These are phyloP conservation scores for Morpho deidamia DNA, from an alignment of 2,888 invertebrate species.

Conservation along the genomic window DNA sequence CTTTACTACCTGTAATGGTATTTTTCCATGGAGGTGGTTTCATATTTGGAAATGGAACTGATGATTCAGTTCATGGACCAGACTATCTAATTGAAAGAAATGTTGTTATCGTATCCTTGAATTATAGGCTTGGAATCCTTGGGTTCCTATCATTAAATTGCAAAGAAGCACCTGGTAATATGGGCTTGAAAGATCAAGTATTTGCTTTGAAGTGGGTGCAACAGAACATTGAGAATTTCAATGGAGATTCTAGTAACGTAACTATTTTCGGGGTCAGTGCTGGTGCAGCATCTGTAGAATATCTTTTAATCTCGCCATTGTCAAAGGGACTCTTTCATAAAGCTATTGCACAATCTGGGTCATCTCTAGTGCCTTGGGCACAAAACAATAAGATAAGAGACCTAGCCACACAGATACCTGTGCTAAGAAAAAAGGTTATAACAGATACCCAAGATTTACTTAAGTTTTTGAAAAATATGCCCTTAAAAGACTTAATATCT, in stretches of 20 bases:
- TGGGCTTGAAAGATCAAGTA: conserved; percentile 75
- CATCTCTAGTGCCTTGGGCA: conserved; percentile 69
- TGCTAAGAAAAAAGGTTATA: conserved; percentile 36
- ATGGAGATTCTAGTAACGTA: conserved; percentile 67
- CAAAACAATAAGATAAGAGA: conserved; percentile 45
- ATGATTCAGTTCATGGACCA: conserved; percentile 53
- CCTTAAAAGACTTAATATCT: conserved; percentile 47
- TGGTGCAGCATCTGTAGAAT: conserved; percentile 68
- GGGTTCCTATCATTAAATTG: conserved; percentile 59
- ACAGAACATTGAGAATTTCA: conserved; percentile 63
- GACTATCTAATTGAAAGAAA: conserved; percentile 63
- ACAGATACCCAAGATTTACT: conserved; percentile 42
- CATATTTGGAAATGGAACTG: conserved; percentile 60
- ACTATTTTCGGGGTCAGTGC: conserved; percentile 76
- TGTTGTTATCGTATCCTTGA: conserved; percentile 60
- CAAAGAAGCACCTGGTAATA: conserved; percentile 68
- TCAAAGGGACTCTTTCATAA: conserved; percentile 72
- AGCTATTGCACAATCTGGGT: conserved; percentile 76
- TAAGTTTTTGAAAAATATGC: conserved; percentile 45
- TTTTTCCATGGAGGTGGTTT: conserved; percentile 71
- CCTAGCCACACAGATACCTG: conserved; percentile 47
- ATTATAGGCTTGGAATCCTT: conserved; percentile 65
- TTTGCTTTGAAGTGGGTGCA: conserved; percentile 73
- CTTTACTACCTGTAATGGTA: conserved; percentile 60
- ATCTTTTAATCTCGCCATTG: conserved; percentile 58